phyloP scores from a whole-genome alignment of 2,888 invertebrate species.

The Tenthredo notha region DNA sequence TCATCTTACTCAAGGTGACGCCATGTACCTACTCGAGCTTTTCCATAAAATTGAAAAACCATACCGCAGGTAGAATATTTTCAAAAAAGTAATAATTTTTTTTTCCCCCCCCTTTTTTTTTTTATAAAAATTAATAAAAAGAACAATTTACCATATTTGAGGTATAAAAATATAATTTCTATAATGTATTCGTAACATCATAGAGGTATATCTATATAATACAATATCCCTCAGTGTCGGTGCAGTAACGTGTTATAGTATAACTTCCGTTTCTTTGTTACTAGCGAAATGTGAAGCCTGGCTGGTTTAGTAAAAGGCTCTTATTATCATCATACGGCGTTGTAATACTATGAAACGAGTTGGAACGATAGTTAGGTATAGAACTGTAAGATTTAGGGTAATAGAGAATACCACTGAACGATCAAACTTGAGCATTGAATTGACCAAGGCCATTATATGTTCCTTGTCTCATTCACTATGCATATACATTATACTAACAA shows the following conservation, averaged over 20 bases:
- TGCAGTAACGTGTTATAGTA: background rate
- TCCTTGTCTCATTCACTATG: background rate
- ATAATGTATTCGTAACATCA: background rate
- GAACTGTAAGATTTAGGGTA: background rate
- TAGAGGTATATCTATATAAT: background rate
- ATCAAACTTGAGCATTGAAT: slow-evolving; percentile 8
- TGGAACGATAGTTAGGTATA: background rate
- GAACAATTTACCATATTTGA: too few relatives aligned
- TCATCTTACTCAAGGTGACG: background rate
- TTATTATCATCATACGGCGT: background rate
- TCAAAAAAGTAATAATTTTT: too few relatives aligned
- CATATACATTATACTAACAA: background rate
- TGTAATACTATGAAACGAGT: slow-evolving; percentile 3
- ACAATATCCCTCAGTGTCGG: background rate
- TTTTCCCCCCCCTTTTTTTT: too few relatives aligned
- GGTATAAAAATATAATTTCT: background rate
- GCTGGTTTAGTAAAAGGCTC: background rate
- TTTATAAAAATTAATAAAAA: too few relatives aligned
- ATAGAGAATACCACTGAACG: background rate
- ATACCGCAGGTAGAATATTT: too few relatives aligned
- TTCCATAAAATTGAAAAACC: too few relatives aligned
- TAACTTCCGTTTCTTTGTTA: slow-evolving; percentile 45
- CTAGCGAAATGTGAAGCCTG: slow-evolving; percentile 23
- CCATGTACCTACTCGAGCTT: too few relatives aligned
- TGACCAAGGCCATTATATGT: slow-evolving; percentile 4